phyloP scores from a whole-genome alignment of 2,797 vertebrate species.

The Acanthiza pusilla region DNA sequence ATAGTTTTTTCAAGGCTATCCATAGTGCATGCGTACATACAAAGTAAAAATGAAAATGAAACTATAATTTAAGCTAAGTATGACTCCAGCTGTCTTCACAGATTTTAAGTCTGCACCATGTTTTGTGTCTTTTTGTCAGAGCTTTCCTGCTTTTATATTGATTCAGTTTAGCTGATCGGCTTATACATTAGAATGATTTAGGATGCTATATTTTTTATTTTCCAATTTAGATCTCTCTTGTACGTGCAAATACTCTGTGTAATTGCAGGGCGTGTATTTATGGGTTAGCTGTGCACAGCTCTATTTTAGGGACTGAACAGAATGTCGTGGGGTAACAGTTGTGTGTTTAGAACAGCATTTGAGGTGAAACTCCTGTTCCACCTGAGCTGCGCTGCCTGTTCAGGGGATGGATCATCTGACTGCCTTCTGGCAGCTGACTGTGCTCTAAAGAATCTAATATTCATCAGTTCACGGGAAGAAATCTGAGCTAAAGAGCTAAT shows the following conservation, averaged over 20 bases:
- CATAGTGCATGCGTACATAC: fast-evolving
- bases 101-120: background rate
- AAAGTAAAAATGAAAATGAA: background rate
- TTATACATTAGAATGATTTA: background rate
- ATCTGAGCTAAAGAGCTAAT: background rate
- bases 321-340: background rate
- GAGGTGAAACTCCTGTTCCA: background rate
- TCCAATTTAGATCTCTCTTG: background rate
- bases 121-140: background rate
- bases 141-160: background rate
- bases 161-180: background rate
- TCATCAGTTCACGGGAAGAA: background rate
- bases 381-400: background rate
- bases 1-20: background rate
- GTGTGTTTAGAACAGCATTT: background rate
- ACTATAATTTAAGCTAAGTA: background rate
- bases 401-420: background rate
- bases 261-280: background rate
- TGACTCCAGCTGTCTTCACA: background rate
- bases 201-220: background rate
- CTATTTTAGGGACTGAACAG: background rate
- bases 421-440: background rate
- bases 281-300: background rate
- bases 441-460: background rate
- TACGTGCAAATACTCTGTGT: background rate